These are phyloP conservation scores for Tadarida brasiliensis DNA, from an alignment of 2,797 vertebrate genomes.

Conservation along the genomic window DNA sequence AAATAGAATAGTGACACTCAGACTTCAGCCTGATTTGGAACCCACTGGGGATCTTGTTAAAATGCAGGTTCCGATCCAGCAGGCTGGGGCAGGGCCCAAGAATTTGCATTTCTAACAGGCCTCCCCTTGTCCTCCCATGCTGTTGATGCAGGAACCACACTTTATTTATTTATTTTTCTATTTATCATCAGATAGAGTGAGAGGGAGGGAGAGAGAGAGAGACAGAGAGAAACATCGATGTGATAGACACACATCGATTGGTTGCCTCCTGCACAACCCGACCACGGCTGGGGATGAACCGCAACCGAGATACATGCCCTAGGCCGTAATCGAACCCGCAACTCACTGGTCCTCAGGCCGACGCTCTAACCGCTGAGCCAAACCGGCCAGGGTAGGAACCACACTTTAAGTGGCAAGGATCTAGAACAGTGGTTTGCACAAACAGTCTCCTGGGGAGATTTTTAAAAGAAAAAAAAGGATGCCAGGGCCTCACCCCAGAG, in stretches of 20 bases:
- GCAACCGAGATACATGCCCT: too few species aligned
- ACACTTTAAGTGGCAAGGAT: not conserved
- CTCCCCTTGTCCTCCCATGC: fast-evolving
- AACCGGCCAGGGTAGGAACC: not conserved
- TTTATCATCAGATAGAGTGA: too few species aligned
- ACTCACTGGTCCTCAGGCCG: too few species aligned
- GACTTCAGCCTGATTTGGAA: not conserved
- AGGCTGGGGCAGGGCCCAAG: not conserved
- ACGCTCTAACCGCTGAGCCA: too few species aligned
- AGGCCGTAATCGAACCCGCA: too few species aligned
- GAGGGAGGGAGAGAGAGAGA: too few species aligned
- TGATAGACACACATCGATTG: too few species aligned
- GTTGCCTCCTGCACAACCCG: too few species aligned
- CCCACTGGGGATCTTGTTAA: not conserved
- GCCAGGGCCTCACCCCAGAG: not conserved
- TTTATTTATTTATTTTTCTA: not conserved
- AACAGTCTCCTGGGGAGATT: not conserved
- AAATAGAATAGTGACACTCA: not conserved
- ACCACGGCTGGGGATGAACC: too few species aligned
- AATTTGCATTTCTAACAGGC: not conserved
- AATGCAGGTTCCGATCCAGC: not conserved
- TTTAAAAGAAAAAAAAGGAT: conserved; percentile 1
- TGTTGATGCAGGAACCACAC: not conserved
- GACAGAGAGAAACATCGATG: too few species aligned
- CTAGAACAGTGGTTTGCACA: not conserved